A percentile compares a stretch with the other conserved stretches of the same genome.
Evolutionary conservation across 2,797 vertebrate genomes (phyloP).

Genomic region (Thalassophryne amazonica): DNA sequence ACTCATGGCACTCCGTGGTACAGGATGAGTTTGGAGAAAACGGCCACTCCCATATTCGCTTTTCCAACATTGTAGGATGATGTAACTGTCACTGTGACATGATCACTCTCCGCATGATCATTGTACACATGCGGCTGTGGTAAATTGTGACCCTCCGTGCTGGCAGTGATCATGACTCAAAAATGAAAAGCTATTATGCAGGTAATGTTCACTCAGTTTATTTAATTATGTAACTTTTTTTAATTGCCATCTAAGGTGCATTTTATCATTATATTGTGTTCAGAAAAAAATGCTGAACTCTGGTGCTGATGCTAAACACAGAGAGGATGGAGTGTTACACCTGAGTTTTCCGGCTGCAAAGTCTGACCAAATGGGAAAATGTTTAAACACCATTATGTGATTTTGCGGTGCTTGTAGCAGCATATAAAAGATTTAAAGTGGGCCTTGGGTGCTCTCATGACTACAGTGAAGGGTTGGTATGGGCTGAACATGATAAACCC

Average conservation of each 20-base stretch:
- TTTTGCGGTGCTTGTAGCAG: constrained; percentile 28
- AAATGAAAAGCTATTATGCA: constrained; percentile 48
- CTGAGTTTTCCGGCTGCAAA: constrained; percentile 15
- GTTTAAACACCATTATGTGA: constrained; percentile 48
- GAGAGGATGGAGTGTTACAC: constrained; percentile 14
- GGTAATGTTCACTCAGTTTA: constrained; percentile 21
- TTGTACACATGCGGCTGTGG: constrained; percentile 3
- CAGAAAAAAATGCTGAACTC: neutral
- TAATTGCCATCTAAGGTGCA: constrained; percentile 8
- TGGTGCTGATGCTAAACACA: constrained; percentile 8
- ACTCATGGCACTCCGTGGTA: no score
- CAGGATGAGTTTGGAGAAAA: no score
- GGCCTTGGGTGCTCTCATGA: constrained; percentile 50
- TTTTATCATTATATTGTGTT: constrained; percentile 11
- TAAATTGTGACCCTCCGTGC: constrained; percentile 11
- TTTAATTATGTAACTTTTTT: constrained; percentile 28
- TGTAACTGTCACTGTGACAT: constrained; percentile 40
- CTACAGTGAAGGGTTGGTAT: constrained; percentile 38
- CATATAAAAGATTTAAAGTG: constrained; percentile 47
- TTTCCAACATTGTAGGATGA: constrained; percentile 34
- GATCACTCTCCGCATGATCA: constrained; percentile 35
- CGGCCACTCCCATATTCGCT: no score
- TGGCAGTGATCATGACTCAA: constrained; percentile 45
- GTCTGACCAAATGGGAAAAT: constrained; percentile 33
- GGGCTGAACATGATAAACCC: constrained; percentile 40